Evolutionary conservation across 2,888 invertebrate genomes (phyloP).

Genomic region (Arge pagana): DNA sequence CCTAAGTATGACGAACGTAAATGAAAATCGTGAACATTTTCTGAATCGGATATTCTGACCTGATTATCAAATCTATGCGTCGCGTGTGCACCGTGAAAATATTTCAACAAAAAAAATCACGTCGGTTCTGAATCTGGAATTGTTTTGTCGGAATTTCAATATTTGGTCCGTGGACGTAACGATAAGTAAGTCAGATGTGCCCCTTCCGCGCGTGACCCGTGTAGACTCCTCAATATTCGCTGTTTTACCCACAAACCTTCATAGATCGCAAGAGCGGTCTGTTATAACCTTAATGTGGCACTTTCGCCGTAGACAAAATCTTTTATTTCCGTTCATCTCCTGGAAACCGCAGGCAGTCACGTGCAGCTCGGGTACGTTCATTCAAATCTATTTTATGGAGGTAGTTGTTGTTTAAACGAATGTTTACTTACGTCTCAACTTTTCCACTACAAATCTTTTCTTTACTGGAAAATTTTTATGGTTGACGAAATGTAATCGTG

Average conservation of each 20-base stretch:
- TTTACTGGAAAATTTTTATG: constrained; percentile 52
- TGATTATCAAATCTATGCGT: too few species aligned
- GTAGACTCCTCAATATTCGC: background rate
- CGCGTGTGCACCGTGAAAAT: too few species aligned
- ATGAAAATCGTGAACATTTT: background rate
- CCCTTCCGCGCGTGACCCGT: background rate
- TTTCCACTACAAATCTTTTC: constrained; percentile 51
- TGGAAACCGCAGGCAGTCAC: background rate
- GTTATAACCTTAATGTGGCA: constrained; percentile 16
- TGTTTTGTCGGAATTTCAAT: too few species aligned
- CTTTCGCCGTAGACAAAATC: background rate
- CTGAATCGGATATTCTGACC: background rate
- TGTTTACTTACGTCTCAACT: constrained; percentile 52
- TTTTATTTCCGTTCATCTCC: background rate
- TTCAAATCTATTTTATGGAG: background rate
- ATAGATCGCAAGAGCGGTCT: background rate
- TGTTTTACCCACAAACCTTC: constrained; percentile 1
- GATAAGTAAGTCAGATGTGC: background rate
- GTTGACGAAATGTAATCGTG: constrained; percentile 16
- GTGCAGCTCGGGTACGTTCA: background rate
- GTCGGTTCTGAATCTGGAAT: too few species aligned
- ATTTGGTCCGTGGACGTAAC: too few species aligned
- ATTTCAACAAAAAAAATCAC: too few species aligned
- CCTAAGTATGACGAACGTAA: constrained; percentile 8
- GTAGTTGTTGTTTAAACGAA: constrained; percentile 3